Percentiles rank a stretch among this genome's conserved stretches.
phyloP scores from a whole-genome alignment of 2,888 invertebrate genomes.

The Polietes domitor region DNA sequence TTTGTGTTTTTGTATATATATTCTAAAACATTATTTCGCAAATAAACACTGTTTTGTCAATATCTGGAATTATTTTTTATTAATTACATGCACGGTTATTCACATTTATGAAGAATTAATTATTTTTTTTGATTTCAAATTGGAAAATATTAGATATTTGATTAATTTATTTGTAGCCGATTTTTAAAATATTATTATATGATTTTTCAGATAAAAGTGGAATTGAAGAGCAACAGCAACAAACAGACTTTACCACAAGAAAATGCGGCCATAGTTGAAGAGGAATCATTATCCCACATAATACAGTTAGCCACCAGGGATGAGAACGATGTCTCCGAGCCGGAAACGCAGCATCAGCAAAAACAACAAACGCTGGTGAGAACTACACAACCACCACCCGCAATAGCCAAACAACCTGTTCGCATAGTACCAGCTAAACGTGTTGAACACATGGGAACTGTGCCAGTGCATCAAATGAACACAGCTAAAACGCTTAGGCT shows the following conservation, averaged over 20 bases:
- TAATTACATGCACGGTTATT: not conserved
- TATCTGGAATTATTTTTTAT: not conserved
- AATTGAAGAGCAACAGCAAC: slow-evolving; percentile 21
- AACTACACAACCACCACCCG: slow-evolving; percentile 16
- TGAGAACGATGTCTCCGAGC: slow-evolving; percentile 64
- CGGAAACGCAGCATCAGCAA: slow-evolving; percentile 55
- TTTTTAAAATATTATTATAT: no score
- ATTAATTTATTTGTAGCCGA: no score
- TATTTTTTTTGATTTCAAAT: no score
- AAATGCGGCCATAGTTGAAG: slow-evolving; percentile 45
- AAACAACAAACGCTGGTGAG: slow-evolving; percentile 56
- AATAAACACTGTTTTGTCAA: not conserved
- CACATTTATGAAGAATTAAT: slow-evolving; percentile 48
- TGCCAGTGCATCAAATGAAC: slow-evolving; percentile 65
- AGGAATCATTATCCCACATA: slow-evolving; percentile 62
- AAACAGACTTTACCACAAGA: not conserved
- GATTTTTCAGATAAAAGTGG: slow-evolving; percentile 53
- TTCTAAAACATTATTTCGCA: not conserved
- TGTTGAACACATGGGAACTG: slow-evolving; percentile 74
- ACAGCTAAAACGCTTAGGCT: slow-evolving; percentile 44
- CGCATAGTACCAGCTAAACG: slow-evolving; percentile 70
- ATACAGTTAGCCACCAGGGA: slow-evolving; percentile 67
- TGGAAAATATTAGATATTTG: not conserved
- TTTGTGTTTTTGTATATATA: slow-evolving; percentile 45
- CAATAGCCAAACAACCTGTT: slow-evolving; percentile 56